A percentile compares a stretch with the other conserved stretches of the same genome.
Conservation (phyloP, 2,113 vertebrate species). For the Cebus imitator region DNA sequence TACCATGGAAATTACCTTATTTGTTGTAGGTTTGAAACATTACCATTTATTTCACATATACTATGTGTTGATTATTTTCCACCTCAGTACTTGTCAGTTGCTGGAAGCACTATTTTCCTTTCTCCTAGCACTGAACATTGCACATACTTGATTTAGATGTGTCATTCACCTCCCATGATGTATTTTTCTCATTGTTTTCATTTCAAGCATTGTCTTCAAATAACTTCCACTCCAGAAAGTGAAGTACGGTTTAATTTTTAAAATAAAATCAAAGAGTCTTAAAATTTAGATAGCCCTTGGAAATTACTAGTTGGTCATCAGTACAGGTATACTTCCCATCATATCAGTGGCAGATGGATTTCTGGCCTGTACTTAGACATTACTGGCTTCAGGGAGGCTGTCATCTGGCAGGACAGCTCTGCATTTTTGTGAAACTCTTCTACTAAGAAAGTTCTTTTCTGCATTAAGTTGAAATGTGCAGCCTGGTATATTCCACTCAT, state of each 20-base stretch:
- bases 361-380: not conserved
- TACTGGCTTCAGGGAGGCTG: not conserved
- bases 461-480: not conserved
- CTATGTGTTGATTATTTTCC: conserved; percentile 65
- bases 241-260: not conserved
- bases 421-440: not conserved
- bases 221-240: conserved; percentile 42
- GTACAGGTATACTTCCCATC: not conserved
- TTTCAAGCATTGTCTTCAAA: conserved; percentile 16
- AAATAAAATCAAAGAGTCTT: not conserved
- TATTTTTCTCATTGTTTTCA: conserved; percentile 9
- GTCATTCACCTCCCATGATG: conserved; percentile 62
- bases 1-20: not conserved
- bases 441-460: not conserved
- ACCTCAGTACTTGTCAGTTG: conserved; percentile 58
- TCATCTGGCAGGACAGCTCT: not conserved
- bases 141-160: conserved; percentile 72
- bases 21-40: not conserved
- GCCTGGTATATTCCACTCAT: not conserved
- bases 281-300: not conserved
- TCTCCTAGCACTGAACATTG: conserved; percentile 71
- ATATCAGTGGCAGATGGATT: not conserved
- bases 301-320: not conserved
- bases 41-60: not conserved
- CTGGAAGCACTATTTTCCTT: conserved; percentile 68